These are phyloP conservation scores for Exaiptasia diaphana DNA, from an alignment of 64 coral and sea anemone species.

Conservation along the genomic window DNA sequence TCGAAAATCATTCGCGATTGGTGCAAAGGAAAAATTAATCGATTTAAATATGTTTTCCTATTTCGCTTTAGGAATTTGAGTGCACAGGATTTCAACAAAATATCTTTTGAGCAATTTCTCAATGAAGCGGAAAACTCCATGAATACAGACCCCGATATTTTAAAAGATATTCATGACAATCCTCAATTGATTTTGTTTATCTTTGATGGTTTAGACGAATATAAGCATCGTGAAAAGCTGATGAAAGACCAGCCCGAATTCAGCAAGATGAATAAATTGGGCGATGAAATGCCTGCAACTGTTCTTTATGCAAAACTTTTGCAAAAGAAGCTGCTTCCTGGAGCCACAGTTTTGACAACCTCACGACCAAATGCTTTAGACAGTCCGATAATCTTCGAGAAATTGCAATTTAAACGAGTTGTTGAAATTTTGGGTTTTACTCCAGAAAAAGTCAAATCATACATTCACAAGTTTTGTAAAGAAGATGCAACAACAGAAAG, in stretches of 20 bases:
- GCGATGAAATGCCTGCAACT: constrained; percentile 13
- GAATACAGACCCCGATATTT: background rate
- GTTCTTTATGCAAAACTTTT: constrained; percentile 33
- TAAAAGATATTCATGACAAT: background rate
- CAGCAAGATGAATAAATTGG: background rate
- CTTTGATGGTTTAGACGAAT: constrained; percentile 46
- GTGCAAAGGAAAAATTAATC: background rate
- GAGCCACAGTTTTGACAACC: constrained; percentile 22
- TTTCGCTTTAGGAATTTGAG: constrained; percentile 21
- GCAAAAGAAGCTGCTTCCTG: constrained; percentile 1
- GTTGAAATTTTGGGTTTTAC: constrained; percentile 37
- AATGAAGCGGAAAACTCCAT: background rate
- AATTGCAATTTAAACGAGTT: background rate
- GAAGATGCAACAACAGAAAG: background rate
- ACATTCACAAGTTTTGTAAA: constrained; percentile 5
- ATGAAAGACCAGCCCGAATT: background rate
- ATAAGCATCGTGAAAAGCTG: background rate
- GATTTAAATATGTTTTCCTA: background rate
- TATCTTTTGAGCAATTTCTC: constrained; percentile 19
- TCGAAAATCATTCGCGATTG: background rate
- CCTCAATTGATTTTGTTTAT: constrained; percentile 5
- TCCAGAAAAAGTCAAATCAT: constrained; percentile 19
- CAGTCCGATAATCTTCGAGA: constrained; percentile 1
- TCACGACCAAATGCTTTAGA: constrained; percentile 7
- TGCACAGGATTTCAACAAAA: background rate